Evolutionary conservation across 2,797 vertebrate species (phyloP).

Genomic region (Microtus californicus): DNA sequence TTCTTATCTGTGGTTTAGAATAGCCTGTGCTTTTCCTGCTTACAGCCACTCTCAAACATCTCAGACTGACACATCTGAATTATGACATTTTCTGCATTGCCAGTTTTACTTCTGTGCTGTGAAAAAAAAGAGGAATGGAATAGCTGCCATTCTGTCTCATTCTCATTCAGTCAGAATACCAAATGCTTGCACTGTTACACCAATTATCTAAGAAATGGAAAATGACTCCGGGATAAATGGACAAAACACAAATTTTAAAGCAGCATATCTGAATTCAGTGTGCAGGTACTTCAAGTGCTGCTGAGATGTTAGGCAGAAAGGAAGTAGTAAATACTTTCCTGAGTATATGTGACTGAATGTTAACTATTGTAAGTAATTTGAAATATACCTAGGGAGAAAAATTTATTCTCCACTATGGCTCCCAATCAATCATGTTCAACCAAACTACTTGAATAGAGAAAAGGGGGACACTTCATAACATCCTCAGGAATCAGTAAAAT

Average conservation of each 20-base stretch:
- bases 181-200: conserved; percentile 36
- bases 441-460: not conserved
- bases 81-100: conserved; percentile 73
- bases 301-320: not conserved
- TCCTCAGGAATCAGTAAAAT: not conserved
- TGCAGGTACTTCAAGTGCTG: conserved; percentile 23
- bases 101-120: conserved; percentile 75
- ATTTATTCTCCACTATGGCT: not conserved
- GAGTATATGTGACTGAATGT: not conserved
- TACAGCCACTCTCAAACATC: conserved; percentile 65
- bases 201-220: conserved; percentile 28
- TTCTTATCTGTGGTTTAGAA: conserved; percentile 53
- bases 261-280: conserved; percentile 46
- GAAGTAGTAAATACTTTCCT: conserved; percentile 35
- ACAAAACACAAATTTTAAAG: conserved; percentile 40
- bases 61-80: conserved; percentile 72
- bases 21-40: conserved; percentile 50
- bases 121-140: conserved; percentile 70
- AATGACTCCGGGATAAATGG: not conserved
- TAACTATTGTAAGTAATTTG: not conserved
- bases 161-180: conserved; percentile 52
- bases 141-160: conserved; percentile 75
- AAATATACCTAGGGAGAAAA: not conserved
- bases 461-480: not conserved
- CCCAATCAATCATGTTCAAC: not conserved